These are phyloP conservation scores for Polydrusus tereticollis DNA, from an alignment of 2,888 invertebrate genomes.

Conservation along the genomic window DNA sequence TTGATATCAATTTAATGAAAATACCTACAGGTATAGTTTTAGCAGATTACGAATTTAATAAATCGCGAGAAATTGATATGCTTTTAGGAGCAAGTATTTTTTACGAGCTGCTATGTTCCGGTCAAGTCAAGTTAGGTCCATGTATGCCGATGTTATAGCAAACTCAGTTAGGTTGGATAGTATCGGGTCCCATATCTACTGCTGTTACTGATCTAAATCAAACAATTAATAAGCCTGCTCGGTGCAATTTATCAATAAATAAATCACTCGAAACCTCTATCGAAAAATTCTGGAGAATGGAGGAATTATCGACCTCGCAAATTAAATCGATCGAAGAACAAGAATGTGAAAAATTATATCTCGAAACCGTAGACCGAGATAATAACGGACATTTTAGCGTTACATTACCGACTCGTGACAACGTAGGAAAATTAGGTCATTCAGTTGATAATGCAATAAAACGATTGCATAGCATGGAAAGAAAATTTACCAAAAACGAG, in stretches of 20 bases:
- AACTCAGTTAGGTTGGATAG: conserved; percentile 11
- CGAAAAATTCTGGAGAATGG: conserved; percentile 29
- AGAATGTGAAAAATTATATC: conserved; percentile 31
- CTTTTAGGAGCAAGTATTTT: background rate
- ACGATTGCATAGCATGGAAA: conserved; percentile 20
- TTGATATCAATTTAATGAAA: background rate
- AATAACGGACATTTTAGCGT: conserved; percentile 18
- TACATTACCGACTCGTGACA: conserved; percentile 11
- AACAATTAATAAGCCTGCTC: background rate
- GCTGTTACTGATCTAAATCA: background rate
- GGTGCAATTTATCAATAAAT: conserved; percentile 18
- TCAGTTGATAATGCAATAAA: conserved; percentile 27
- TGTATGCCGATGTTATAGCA: background rate
- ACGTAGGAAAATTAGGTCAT: conserved; percentile 13
- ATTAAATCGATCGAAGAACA: conserved; percentile 22
- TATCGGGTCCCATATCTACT: conserved; percentile 12
- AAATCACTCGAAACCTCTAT: conserved; percentile 19
- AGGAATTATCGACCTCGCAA: conserved; percentile 10
- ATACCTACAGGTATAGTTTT: background rate
- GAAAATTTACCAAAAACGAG: conserved; percentile 10
- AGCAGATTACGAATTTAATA: background rate
- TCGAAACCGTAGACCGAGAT: conserved; percentile 3
- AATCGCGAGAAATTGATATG: background rate
- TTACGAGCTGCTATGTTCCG: background rate
- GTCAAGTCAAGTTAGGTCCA: background rate